Evolutionary conservation across 2,888 invertebrate genomes (phyloP), one percentile per base, ranked within the genome.

Genomic region (Homarus gammarus): DNA sequence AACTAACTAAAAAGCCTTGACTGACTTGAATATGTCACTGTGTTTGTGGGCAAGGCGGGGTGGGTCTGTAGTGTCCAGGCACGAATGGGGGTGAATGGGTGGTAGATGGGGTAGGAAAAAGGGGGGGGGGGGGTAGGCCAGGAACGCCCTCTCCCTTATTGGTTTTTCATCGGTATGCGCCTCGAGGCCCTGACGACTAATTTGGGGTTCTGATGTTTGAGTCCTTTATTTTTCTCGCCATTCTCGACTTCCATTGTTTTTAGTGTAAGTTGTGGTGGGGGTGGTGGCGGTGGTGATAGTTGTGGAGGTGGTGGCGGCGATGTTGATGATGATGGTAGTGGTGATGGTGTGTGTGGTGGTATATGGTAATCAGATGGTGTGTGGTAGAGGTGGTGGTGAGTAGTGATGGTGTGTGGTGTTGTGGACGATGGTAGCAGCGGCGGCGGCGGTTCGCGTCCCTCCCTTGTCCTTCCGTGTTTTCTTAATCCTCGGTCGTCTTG

Each of bases 91-190:
- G n/a, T n/a, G n/a, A n/a, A n/a, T n/a, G n/a, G n/a, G n/a, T n/a
- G n/a, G n/a, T n/a, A n/a, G n/a, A n/a, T n/a, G n/a, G n/a, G n/a
- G n/a, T n/a, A n/a, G n/a, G n/a, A n/a, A n/a, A n/a, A n/a, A n/a
- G n/a, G 33, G 81, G 22, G 31, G 82, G 81, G 68, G 73, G 22
- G 40, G 6, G 73, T 6, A 18, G 36, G 44, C 31, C 33, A 72
- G 87, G 87, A 79, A 87, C 87, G 87, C 87, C 81, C 82, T 64
- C 87, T 77, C 56, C 75, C 82, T 38, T 87, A 82, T 83, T 87
- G 87, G 83, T 83, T 83, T 82, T 87, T 83, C 87, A 83, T 83
- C n/a, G 87, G 87, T 81, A 87, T 87, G 87, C 73, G 87, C 81
- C 87, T 40, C 81, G 36, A 61, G 81, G 81, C 87, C 81, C n/a